Conservation (phyloP, 2,888 invertebrate genomes). For the Brachycybe producta region DNA sequence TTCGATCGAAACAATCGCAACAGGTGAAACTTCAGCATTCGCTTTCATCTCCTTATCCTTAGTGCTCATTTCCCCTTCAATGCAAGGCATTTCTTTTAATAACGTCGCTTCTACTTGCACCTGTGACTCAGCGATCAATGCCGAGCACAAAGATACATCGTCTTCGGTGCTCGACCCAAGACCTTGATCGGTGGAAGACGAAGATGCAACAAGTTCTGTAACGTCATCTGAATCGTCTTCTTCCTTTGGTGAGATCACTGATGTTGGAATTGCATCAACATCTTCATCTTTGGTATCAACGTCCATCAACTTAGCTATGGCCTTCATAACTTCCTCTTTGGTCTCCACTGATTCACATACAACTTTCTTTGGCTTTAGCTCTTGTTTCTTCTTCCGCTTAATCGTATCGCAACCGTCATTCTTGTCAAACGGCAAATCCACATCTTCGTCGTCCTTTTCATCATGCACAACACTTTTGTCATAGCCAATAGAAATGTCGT, state of each 20-base stretch:
- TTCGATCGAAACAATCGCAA: not conserved
- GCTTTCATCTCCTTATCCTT: not conserved
- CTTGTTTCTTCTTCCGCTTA: conserved; percentile 69
- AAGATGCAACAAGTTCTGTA: not conserved
- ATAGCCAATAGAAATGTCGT: conserved; percentile 43
- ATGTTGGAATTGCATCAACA: too few relatives aligned
- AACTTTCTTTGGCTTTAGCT: conserved; percentile 33
- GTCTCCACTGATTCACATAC: too few relatives aligned
- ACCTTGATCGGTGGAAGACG: not conserved
- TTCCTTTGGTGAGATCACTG: too few relatives aligned
- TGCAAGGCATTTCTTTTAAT: too few relatives aligned
- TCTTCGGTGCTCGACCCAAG: too few relatives aligned
- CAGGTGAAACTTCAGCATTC: not conserved
- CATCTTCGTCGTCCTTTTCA: conserved; percentile 16
- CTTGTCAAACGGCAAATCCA: conserved; percentile 31
- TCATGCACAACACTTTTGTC: conserved; percentile 41
- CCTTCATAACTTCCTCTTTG: too few relatives aligned
- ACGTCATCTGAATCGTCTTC: not conserved
- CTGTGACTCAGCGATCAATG: too few relatives aligned
- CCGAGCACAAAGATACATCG: too few relatives aligned
- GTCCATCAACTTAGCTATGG: too few relatives aligned
- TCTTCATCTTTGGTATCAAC: too few relatives aligned
- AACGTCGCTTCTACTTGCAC: too few relatives aligned
- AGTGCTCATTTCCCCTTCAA: too few relatives aligned
- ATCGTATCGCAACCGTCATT: conserved; percentile 64